Percentiles rank a stretch among this genome's conserved stretches.
phyloP scores from a whole-genome alignment of 1,140 invertebrate species.

The Drosophila neocordata region DNA sequence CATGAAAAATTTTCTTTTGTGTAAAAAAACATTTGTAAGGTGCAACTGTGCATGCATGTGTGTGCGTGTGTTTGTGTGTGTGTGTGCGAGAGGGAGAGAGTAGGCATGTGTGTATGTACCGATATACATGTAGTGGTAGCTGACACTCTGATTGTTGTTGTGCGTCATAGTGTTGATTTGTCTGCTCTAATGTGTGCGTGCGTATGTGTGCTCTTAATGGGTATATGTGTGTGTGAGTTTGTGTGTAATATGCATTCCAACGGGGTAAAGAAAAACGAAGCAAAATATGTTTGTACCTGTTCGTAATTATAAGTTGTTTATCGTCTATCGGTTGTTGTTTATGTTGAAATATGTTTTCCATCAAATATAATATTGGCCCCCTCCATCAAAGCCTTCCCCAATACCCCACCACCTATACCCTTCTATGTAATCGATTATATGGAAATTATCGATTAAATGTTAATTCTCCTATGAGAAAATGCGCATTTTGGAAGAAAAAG shows the following conservation, averaged over 20 bases:
- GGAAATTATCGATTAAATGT: slow-evolving; percentile 7
- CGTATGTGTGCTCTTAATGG: slow-evolving; percentile 15
- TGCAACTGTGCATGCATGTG: slow-evolving; percentile 65
- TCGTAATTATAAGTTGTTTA: slow-evolving; percentile 14
- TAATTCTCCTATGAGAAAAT: slow-evolving; percentile 5
- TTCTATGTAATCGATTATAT: slow-evolving; percentile 39
- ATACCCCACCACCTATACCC: not conserved
- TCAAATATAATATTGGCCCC: not conserved
- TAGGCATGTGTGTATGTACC: slow-evolving; percentile 39
- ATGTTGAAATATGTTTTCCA: slow-evolving; percentile 34
- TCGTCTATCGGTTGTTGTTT: slow-evolving; percentile 53
- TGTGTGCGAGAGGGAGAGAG: not conserved
- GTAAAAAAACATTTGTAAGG: slow-evolving; percentile 74
- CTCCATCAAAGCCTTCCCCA: not conserved
- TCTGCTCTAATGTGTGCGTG: not conserved
- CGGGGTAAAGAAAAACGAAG: slow-evolving; percentile 60
- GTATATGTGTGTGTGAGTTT: slow-evolving; percentile 23
- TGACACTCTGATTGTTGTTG: slow-evolving; percentile 38
- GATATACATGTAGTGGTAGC: slow-evolving; percentile 22
- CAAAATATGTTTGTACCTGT: slow-evolving; percentile 36
- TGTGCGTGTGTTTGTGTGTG: slow-evolving; percentile 28
- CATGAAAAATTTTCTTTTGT: slow-evolving; percentile 67
- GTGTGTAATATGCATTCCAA: slow-evolving; percentile 77
- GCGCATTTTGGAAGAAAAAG: slow-evolving; percentile 22
- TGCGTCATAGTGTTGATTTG: slow-evolving; percentile 42